These are phyloP conservation scores for Megaceryle alcyon DNA, from an alignment of 2,797 vertebrate genomes.

Conservation along the genomic window DNA sequence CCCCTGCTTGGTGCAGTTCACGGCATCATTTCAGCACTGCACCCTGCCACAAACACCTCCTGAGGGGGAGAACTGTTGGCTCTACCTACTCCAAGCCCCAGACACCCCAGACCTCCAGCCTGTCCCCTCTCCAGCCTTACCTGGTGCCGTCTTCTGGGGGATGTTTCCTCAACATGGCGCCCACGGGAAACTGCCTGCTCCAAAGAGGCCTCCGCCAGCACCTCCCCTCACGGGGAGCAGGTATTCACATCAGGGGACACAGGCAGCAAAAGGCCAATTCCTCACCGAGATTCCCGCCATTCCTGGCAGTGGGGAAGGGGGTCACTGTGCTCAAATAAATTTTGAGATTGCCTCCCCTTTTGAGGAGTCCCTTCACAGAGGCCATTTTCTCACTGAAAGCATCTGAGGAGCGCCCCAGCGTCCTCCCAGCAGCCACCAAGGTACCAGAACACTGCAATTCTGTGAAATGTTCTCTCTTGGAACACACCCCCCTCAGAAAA, in stretches of 20 bases:
- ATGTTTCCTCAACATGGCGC: not conserved
- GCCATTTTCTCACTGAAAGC: not conserved
- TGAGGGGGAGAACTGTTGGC: accelerated
- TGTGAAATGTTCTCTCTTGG: accelerated
- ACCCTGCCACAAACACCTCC: not conserved
- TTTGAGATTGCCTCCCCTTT: not conserved
- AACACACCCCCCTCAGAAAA: not conserved
- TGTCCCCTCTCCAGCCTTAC: not conserved
- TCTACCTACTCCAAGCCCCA: not conserved
- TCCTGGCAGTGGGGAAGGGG: accelerated
- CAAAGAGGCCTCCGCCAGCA: not conserved
- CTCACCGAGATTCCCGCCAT: not conserved
- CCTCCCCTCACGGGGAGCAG: accelerated
- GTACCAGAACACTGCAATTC: accelerated
- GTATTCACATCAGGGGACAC: accelerated
- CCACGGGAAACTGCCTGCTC: not conserved
- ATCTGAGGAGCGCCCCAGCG: not conserved
- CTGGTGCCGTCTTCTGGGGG: not conserved
- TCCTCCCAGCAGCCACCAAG: not conserved
- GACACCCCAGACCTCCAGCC: not conserved
- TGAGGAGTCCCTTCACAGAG: not conserved
- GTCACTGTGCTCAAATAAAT: accelerated
- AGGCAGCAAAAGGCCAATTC: accelerated
- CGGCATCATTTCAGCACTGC: not conserved
- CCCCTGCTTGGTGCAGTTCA: accelerated